Percentiles rank a stretch among this genome's conserved stretches.
Conservation (phyloP, 2,797 vertebrate genomes). For the Helarctos malayanus region DNA sequence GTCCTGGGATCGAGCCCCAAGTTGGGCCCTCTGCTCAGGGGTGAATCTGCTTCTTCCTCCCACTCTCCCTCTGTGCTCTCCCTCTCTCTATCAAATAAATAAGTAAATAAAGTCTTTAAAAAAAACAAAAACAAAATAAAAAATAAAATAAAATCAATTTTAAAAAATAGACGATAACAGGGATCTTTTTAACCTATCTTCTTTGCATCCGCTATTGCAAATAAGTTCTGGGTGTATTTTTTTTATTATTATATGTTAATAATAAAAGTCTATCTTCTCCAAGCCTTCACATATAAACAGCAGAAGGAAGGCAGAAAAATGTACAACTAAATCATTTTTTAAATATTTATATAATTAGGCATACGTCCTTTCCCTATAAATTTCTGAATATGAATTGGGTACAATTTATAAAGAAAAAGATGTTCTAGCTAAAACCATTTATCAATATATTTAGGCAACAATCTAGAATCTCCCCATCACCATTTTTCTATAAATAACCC, state of each 20-base stretch:
- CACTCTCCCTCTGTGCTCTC: too few relatives aligned
- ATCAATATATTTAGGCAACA: neutral
- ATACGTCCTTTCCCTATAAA: neutral
- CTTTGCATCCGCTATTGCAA: neutral
- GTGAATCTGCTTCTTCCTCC: too few relatives aligned
- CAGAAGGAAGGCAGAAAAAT: neutral
- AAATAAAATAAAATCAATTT: too few relatives aligned
- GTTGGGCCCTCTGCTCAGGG: too few relatives aligned
- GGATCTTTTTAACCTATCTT: neutral
- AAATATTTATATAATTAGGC: neutral
- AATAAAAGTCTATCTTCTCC: neutral
- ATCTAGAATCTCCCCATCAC: neutral
- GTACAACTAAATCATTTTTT: neutral
- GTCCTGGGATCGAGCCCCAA: too few relatives aligned
- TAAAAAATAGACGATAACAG: neutral
- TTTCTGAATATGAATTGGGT: neutral
- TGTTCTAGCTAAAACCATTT: neutral
- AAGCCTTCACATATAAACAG: neutral
- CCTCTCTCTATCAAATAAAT: too few relatives aligned
- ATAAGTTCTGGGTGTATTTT: neutral
- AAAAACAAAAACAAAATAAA: too few relatives aligned
- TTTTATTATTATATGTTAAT: neutral
- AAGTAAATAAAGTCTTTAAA: too few relatives aligned
- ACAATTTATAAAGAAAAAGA: neutral
- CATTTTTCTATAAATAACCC: neutral